Evolutionary conservation across 2,113 vertebrate genomes (phyloP).

Genomic region (Hippopotamus amphibius): DNA sequence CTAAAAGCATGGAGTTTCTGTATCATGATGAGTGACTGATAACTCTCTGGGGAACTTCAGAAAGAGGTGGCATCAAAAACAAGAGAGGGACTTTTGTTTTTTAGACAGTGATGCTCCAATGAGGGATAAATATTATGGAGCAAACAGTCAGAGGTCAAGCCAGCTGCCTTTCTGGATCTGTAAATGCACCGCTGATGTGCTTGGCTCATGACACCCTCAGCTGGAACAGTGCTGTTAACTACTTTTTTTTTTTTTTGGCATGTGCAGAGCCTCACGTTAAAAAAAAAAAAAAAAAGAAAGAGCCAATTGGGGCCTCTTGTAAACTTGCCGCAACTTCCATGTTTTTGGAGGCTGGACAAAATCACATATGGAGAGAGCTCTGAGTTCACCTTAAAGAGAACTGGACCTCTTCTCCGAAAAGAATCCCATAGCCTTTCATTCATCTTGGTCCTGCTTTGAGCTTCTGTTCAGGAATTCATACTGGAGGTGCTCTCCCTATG

Average conservation of each 20-base stretch:
- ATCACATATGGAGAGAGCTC: background rate
- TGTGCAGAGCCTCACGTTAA: conserved; percentile 52
- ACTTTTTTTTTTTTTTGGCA: conserved; percentile 45
- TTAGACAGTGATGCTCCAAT: background rate
- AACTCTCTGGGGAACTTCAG: background rate
- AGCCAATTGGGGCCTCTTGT: conserved; percentile 56
- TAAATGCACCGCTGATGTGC: conserved; percentile 57
- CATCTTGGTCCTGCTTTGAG: background rate
- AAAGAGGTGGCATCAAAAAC: background rate
- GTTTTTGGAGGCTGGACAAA: conserved; percentile 13
- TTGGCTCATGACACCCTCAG: conserved; percentile 40
- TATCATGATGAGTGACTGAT: background rate
- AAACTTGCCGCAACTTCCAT: conserved; percentile 45
- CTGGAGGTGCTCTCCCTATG: fast-evolving
- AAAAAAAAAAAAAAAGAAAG: conserved; percentile 43
- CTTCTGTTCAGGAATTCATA: background rate
- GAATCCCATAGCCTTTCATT: background rate
- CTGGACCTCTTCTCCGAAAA: background rate
- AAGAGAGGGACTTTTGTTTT: background rate
- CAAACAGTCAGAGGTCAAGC: conserved; percentile 64
- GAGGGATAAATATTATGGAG: conserved; percentile 48
- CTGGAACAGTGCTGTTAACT: conserved; percentile 70
- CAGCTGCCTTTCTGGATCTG: conserved; percentile 55
- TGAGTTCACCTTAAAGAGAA: background rate
- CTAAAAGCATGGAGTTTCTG: background rate